Evolutionary conservation across 64 coral and sea anemone species (phyloP).

Genomic region (Montipora capricornis): DNA sequence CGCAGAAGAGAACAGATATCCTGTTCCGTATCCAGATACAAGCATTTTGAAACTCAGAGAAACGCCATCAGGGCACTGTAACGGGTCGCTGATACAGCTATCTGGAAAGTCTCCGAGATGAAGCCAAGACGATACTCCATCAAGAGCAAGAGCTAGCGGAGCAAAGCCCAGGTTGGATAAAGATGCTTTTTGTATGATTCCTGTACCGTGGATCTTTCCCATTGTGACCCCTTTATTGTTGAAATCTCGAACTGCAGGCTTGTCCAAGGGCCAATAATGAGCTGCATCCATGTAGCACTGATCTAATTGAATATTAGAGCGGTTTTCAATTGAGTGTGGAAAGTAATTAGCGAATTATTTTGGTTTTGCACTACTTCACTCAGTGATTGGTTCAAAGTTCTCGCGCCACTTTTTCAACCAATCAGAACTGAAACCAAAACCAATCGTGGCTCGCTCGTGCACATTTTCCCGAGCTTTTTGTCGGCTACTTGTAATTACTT

Average conservation of each 20-base stretch:
- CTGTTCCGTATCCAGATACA: not conserved
- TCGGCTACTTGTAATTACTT: no score
- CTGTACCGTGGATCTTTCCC: slow-evolving; percentile 12
- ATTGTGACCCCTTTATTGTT: not conserved
- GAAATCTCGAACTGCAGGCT: not conserved
- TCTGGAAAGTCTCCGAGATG: slow-evolving; percentile 40
- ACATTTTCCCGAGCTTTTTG: no score
- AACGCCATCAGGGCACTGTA: slow-evolving; percentile 45
- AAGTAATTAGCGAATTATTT: no score
- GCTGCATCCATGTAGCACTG: no score
- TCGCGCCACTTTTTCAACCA: no score
- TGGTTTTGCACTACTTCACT: no score
- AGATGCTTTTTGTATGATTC: not conserved
- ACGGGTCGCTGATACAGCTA: slow-evolving; percentile 19
- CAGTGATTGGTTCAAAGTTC: no score
- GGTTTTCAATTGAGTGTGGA: no score
- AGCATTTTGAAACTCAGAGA: slow-evolving; percentile 38
- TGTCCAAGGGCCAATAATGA: slow-evolving; percentile 59
- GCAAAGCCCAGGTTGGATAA: not conserved
- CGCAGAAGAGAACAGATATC: not conserved
- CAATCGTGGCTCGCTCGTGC: no score
- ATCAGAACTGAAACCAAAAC: no score
- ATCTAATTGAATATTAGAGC: not conserved
- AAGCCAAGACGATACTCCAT: slow-evolving; percentile 23
- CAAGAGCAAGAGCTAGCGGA: not conserved